phyloP scores from a whole-genome alignment of 2,888 invertebrate genomes.

The Cynaeus angustus region DNA sequence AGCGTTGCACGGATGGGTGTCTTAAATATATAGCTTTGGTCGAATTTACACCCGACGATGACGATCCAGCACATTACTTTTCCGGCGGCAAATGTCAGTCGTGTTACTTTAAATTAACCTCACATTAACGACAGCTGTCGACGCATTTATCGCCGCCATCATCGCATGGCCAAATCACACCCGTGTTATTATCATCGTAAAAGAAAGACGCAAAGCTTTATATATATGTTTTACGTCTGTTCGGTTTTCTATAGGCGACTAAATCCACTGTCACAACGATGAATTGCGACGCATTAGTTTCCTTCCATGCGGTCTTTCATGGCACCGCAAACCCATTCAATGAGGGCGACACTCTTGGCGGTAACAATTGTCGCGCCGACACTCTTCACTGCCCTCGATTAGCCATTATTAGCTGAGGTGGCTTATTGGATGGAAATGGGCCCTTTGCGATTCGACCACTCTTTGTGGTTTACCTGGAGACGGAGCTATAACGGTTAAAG shows the following conservation, averaged over 20 bases:
- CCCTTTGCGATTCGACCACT: slow-evolving; percentile 16
- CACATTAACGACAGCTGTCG: slow-evolving; percentile 54
- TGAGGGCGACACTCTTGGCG: slow-evolving; percentile 33
- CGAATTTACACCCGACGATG: slow-evolving; percentile 39
- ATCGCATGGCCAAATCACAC: slow-evolving; percentile 50
- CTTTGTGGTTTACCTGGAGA: background rate
- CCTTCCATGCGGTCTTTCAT: slow-evolving; percentile 57
- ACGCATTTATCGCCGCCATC: slow-evolving; percentile 50
- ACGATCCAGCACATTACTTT: slow-evolving; percentile 42
- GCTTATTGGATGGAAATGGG: slow-evolving; percentile 23
- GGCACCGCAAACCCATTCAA: slow-evolving; percentile 50
- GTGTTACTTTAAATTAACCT: slow-evolving; percentile 54
- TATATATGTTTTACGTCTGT: slow-evolving; percentile 58
- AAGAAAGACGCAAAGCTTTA: slow-evolving; percentile 47
- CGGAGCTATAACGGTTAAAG: too few relatives aligned
- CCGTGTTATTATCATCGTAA: slow-evolving; percentile 48
- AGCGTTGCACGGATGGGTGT: slow-evolving; percentile 41
- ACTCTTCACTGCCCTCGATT: slow-evolving; percentile 59
- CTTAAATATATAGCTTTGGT: slow-evolving; percentile 39
- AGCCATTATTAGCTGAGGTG: slow-evolving; percentile 53
- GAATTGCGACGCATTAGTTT: slow-evolving; percentile 63
- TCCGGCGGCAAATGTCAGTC: slow-evolving; percentile 45
- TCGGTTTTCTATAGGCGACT: slow-evolving; percentile 61
- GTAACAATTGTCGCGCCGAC: slow-evolving; percentile 49
- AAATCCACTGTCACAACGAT: slow-evolving; percentile 64